These are phyloP conservation scores for Thermophis baileyi DNA, from an alignment of 2,113 vertebrate genomes.

Conservation along the genomic window DNA sequence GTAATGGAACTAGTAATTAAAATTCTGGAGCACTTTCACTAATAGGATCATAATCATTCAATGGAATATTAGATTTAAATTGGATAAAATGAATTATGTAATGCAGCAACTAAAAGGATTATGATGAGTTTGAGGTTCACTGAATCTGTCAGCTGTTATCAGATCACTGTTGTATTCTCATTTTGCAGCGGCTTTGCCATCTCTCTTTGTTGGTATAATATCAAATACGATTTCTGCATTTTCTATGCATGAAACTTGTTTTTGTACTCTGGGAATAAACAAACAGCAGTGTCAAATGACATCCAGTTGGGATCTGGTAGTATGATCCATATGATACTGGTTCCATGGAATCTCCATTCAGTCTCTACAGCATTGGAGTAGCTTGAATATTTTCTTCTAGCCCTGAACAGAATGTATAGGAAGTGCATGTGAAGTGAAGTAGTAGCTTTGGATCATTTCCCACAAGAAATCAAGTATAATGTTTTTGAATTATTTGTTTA, in stretches of 20 bases:
- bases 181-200: background rate
- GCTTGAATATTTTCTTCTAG: background rate
- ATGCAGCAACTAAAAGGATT: background rate
- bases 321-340: background rate
- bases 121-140: background rate
- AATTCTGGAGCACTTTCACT: background rate
- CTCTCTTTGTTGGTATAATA: background rate
- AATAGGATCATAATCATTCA: background rate
- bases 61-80: background rate
- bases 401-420: background rate
- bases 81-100: background rate
- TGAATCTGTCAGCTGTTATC: conserved; percentile 1
- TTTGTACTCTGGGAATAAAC: background rate
- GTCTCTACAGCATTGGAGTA: background rate
- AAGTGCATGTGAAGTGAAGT: background rate
- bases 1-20: background rate
- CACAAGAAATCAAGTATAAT: background rate
- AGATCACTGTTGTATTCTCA: conserved; percentile 5
- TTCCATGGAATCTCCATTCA: background rate
- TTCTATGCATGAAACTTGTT: background rate
- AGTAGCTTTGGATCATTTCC: background rate
- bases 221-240: background rate
- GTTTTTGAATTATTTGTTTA: background rate
- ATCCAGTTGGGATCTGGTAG: background rate
- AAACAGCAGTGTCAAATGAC: background rate